Evolutionary conservation across 2,888 invertebrate genomes (phyloP).

Genomic region (Callinectes sapidus): DNA sequence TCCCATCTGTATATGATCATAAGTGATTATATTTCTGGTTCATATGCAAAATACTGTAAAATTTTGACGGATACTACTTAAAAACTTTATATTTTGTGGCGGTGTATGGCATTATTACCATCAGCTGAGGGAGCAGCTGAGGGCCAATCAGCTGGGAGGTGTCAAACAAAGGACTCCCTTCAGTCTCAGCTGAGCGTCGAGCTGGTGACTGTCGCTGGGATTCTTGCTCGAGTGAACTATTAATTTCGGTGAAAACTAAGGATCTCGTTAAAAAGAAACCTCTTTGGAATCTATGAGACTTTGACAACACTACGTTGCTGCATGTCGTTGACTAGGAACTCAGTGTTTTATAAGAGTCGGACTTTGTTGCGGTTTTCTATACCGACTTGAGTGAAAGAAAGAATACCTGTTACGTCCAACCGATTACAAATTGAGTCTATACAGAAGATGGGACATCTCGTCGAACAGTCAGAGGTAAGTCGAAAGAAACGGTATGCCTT

Average conservation of each 20-base stretch:
- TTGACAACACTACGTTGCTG: neutral
- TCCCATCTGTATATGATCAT: neutral
- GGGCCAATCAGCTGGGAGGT: conserved; percentile 67
- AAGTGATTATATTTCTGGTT: neutral
- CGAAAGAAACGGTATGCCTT: neutral
- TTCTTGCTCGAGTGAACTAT: conserved; percentile 24
- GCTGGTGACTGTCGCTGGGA: conserved; percentile 20
- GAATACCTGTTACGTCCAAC: conserved; percentile 30
- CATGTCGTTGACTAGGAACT: conserved; percentile 20
- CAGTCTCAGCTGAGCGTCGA: conserved; percentile 65
- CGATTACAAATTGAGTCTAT: neutral
- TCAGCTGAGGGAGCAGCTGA: conserved; percentile 65
- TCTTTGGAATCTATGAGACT: neutral
- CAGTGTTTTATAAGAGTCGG: neutral
- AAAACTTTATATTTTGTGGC: neutral
- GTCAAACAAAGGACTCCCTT: conserved; percentile 66
- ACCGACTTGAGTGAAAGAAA: conserved; percentile 11
- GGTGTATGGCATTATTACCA: neutral
- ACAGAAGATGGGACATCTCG: conserved; percentile 64
- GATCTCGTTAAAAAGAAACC: neutral
- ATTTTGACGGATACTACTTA: neutral
- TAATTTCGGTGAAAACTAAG: neutral
- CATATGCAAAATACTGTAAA: neutral
- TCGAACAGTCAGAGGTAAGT: conserved; percentile 66
- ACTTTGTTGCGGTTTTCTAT: neutral